phyloP scores from a whole-genome alignment of 2,888 invertebrate genomes.

The Catocala fraxini region DNA sequence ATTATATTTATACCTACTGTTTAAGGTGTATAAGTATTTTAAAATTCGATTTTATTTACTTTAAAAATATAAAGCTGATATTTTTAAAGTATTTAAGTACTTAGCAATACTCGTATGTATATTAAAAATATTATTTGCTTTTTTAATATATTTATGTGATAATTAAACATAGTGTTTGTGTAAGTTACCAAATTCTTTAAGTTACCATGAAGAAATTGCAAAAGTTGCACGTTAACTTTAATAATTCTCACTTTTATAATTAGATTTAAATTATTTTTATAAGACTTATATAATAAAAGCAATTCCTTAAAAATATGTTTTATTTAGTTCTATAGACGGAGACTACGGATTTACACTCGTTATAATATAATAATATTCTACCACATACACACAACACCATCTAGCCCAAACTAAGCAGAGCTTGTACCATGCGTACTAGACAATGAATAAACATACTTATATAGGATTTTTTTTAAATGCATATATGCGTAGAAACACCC shows the following conservation, averaged over 20 bases:
- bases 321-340: background rate
- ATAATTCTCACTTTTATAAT: constrained; percentile 22
- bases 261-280: constrained; percentile 20
- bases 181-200: constrained; percentile 24
- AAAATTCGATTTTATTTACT: too few species aligned
- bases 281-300: constrained; percentile 36
- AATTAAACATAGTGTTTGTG: constrained; percentile 8
- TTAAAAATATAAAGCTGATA: too few species aligned
- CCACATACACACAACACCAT: too few species aligned
- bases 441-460: too few species aligned
- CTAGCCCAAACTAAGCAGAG: too few species aligned
- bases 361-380: too few species aligned
- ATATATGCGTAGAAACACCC: too few species aligned
- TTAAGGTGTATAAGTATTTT: background rate
- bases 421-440: too few species aligned
- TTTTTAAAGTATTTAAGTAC: too few species aligned
- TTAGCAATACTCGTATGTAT: constrained; percentile 9
- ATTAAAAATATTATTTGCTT: background rate
- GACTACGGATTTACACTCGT: too few species aligned
- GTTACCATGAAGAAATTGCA: constrained; percentile 43
- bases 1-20: constrained; percentile 8
- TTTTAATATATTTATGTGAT: constrained; percentile 28
- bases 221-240: background rate
- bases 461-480: too few species aligned
- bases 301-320: constrained; percentile 25